Evolutionary conservation across 1,140 invertebrate species (phyloP), one percentile per base, ranked within the genome.

Genomic region (Ctenoplectra terminalis): DNA sequence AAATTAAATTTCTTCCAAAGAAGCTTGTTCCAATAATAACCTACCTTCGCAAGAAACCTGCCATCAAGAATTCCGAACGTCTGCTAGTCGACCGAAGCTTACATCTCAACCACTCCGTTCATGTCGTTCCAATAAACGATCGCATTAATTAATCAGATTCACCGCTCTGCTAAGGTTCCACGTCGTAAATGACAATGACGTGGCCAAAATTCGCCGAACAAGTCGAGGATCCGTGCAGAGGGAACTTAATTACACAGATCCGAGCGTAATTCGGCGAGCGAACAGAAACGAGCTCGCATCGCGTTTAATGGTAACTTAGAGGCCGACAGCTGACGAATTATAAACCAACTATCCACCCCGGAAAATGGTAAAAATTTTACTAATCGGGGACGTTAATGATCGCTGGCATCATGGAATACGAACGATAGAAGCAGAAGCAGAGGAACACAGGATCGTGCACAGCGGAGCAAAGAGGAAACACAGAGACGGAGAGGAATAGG

Each of bases 321-420:
- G 20, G 1, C 2, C 52, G 34, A 29, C 4, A 9, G 15, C 13
- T 5, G 34, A 2, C 31, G 3, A 54, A 31, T 56, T 56, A 56
- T 11, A 17, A 58, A 34, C 1, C 23, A 56, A n/a, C n/a, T 29
- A 17, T 29, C 11, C 20, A n/a, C 29, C 13, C 40, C 0, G 2
- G 2, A 9, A 48, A 37, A 60, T 61, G 31, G n/a, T 50, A 40
- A 71, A 61, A 79, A 72, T n/a, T 61, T 61, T 29, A 43, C n/a
- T 52, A 60, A 20, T 34, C 13, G 2, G 26, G 1, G 58, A 26
- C 29, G 17, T 69, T 34, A 46, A 67, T 34, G 26, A 3, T 5
- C 17, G 7, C 58, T 2, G 23, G 5, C 9, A 50, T 1, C 1
- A 9, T 5, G 17, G 2, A 15, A 23, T 17, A 37, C 17, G 8